Evolutionary conservation across 2,888 invertebrate species (phyloP), one percentile per base, ranked within the genome.

Genomic region (Dasysyrphus albostriatus): DNA sequence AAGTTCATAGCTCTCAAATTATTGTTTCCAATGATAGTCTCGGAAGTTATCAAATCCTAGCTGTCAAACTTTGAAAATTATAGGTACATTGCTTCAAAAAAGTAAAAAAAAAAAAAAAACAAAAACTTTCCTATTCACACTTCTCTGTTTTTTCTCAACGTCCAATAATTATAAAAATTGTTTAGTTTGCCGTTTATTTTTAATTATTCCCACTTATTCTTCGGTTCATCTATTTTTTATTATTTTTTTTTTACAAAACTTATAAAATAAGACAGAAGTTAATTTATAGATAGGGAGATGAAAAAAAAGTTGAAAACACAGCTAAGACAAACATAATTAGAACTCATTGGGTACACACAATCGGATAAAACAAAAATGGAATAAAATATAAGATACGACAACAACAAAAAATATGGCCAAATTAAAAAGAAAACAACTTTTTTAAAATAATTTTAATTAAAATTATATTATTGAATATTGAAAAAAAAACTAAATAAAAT

Each of bases 381-480:
- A 54, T 32, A 54, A 29, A 54, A 32, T 63, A 54, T 59, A 42
- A 54, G 54, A 67, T 32, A 73, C 44, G 56, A 76, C 70, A 77
- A 79, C 12, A 69, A 85, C 56, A 76, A 80, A 19, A 59, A 73
- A 78, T 78, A 79, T 79, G 65, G 82, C 83, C 82, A 87, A 82
- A 87, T 79, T 75, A 32, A 79, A 61, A 80, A 59, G 54, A 65
- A 79, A 47, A 74, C 7, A 39, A 73, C 51, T 81, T 76, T 76
- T 82, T 78, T 79, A 49, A 79, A 83, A 67, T 83, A 79, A 83
- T 83, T 82, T 82, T 75, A 78, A 74, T 87, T 82, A 29, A 83
- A 83, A 56, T 51, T 87, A 85, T 70, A 87, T 87, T 81, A 81
- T 82, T 75, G 83, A 82, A 39, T 69, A 81, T 77, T 24, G 47